A percentile compares a stretch with the other conserved stretches of the same genome.
These are phyloP conservation scores for Clarias pachynema DNA, from an alignment of 2,797 vertebrate species.

Conservation along the genomic window DNA sequence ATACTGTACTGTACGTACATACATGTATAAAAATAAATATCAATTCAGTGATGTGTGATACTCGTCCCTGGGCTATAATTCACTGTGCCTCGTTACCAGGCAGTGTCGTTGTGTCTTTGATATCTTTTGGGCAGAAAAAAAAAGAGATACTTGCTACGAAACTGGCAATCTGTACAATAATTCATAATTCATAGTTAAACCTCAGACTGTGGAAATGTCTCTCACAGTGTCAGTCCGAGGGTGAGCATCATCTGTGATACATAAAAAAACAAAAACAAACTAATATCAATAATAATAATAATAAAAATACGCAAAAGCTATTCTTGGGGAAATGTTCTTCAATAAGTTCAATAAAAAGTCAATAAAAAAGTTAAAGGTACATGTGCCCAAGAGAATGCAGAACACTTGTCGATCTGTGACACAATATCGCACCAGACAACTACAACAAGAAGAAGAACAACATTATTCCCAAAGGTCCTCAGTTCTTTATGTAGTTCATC, in stretches of 20 bases:
- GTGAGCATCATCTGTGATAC: not conserved
- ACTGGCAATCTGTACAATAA: not conserved
- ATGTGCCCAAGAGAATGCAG: slow-evolving; percentile 1
- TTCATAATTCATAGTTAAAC: not conserved
- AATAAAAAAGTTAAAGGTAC: slow-evolving; percentile 39
- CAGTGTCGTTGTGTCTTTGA: not conserved
- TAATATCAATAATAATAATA: not conserved
- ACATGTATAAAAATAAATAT: slow-evolving; percentile 10
- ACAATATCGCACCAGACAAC: slow-evolving; percentile 51
- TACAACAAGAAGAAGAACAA: slow-evolving; percentile 8
- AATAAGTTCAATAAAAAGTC: slow-evolving; percentile 45
- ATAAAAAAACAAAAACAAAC: not conserved
- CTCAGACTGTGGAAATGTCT: not conserved
- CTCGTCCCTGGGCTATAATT: not conserved
- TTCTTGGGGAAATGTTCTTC: slow-evolving; percentile 34
- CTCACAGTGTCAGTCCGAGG: not conserved
- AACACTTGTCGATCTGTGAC: slow-evolving; percentile 31
- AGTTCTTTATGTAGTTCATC: slow-evolving; percentile 10
- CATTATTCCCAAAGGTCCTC: slow-evolving; percentile 21
- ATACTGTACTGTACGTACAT: not conserved
- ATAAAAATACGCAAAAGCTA: slow-evolving; percentile 26
- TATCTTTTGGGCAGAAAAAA: not conserved
- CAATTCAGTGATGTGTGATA: not conserved
- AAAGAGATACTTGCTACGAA: not conserved
- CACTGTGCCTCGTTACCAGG: not conserved